These are phyloP conservation scores for Anoplius nigerrimus DNA, from an alignment of 2,888 invertebrate genomes.

Conservation along the genomic window DNA sequence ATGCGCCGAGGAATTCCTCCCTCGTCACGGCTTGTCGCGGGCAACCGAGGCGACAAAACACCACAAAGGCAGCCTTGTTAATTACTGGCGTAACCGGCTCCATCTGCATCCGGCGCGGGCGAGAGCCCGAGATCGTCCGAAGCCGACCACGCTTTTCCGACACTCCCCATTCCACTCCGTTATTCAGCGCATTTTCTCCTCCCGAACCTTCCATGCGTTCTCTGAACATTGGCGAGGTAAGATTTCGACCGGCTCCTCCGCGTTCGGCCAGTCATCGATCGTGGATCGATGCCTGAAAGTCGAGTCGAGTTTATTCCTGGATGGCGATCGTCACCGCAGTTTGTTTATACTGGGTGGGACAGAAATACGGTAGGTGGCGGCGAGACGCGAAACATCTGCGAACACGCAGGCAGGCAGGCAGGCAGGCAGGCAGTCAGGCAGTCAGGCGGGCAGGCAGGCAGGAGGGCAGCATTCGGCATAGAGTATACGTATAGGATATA, in stretches of 20 bases:
- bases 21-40: slow-evolving; percentile 66
- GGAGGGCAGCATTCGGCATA: no score
- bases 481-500: no score
- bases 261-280: slow-evolving; percentile 29
- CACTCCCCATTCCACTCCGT: no score
- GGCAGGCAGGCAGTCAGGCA: no score
- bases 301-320: slow-evolving; percentile 66
- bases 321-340: slow-evolving; percentile 68
- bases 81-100: slow-evolving; percentile 63
- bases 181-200: no score
- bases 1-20: slow-evolving; percentile 64
- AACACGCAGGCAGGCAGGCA: no score
- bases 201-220: slow-evolving; percentile 23
- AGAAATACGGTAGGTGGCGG: slow-evolving; percentile 73
- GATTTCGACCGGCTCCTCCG: neutral
- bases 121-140: neutral
- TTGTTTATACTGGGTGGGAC: slow-evolving; percentile 73
- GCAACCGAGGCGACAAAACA: slow-evolving; percentile 68
- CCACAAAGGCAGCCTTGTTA: slow-evolving; percentile 72
- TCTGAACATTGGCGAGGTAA: slow-evolving; percentile 39
- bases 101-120: slow-evolving; percentile 52
- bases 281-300: slow-evolving; percentile 29
- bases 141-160: no score
- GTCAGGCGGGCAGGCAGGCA: no score
- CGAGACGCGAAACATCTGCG: slow-evolving; percentile 71